Base-by-base conservation (phyloP, 2,797 vertebrate species). In the Neoniphon sammara region DNA sequence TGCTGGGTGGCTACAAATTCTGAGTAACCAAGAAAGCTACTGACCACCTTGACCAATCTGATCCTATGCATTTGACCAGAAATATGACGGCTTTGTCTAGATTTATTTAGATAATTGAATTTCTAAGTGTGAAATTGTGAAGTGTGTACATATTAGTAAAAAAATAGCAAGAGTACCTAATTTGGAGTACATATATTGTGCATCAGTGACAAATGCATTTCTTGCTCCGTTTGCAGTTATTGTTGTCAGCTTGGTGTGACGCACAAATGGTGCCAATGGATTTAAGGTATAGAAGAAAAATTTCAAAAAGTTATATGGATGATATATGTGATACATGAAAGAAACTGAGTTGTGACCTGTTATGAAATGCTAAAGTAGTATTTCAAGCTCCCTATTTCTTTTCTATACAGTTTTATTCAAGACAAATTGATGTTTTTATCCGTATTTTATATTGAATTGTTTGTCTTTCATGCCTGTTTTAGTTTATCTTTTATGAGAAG, bases 341-440 rank as follows among this genome's bases (percentile, higher is more conserved):
- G 42, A 3, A 47, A 47, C 68, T 69, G 15, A 2, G 12, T 60
- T 23, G 27, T 49, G 50, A 73, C 34, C 31, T 68, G 60, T 72
- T n/a, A 36, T 36, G 17, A 72, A 7, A 12, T 63, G 18, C 21
- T 61, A 11, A 2, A 72, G 63, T 70, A 20, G 56, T 49, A 42
- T 60, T 58, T 65, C 52, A 17, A 1, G 36, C 47, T 52, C 54
- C 4, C 55, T 8, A 34, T 61, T 50, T 27, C 2, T 75, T 73
- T 73, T 14, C 27, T 52, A 11, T 23, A 50, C 6, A 54, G 3
- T 17, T 52, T 73, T n/a, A 5, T 14, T 39, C n/a, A 39, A 39
- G 36, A 39, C 12, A 39, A 39, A 39, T 12, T 11, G 36, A 39
- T 39, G 36, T 11, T 11, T 39, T 39, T 39, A 11, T n/a, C 18